Base-by-base conservation (phyloP, 2,797 vertebrate species). In the Gila robusta region DNA sequence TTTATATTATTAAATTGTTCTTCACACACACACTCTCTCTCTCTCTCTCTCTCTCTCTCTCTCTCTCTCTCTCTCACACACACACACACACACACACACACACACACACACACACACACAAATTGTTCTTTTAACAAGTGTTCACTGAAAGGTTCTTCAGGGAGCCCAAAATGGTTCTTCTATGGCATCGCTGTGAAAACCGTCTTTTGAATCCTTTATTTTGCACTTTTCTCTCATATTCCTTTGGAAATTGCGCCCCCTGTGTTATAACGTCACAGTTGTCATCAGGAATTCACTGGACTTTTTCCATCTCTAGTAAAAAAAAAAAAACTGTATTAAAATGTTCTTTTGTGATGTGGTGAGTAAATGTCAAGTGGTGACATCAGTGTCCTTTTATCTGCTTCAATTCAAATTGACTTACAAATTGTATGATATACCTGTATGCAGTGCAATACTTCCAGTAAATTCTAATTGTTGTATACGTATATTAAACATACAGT, bases 191-290 rank as follows among this genome's bases (percentile, higher is more conserved):
- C 62, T 28, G 26, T 12, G 2, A 28, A 66, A 32, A 16, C 5
- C 2, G 4, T 28, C 6, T 32, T 32, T 66, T 32, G 62, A 66
- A 66, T 7, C 28, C 26, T 66, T 64, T 28, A 64, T 64, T 64
- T 64, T 37, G n/a, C 54, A 19, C 12, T 9, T 41, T 67, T 41
- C 17, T 16, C 19, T 80, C 41, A 6, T 32, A 32, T 84, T 84
- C 11, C 47, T 78, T 84, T 41, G 73, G 5, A 39, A 78, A 78
- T 39, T 41, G 47, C 64, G 73, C 73, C 64, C 83, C 73, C 82
- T 84, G 82, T 82, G 21, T 4, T 62, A 35, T 37, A 83, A 35
- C 7, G 12, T 2, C 26, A 73, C 37, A 35, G 12, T 35, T 64
- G 2, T 14, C 2, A 0, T 23, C 21, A 64, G 1, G 26, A 83